phyloP scores from a whole-genome alignment of 2,113 vertebrate genomes.

The Petaurus breviceps region DNA sequence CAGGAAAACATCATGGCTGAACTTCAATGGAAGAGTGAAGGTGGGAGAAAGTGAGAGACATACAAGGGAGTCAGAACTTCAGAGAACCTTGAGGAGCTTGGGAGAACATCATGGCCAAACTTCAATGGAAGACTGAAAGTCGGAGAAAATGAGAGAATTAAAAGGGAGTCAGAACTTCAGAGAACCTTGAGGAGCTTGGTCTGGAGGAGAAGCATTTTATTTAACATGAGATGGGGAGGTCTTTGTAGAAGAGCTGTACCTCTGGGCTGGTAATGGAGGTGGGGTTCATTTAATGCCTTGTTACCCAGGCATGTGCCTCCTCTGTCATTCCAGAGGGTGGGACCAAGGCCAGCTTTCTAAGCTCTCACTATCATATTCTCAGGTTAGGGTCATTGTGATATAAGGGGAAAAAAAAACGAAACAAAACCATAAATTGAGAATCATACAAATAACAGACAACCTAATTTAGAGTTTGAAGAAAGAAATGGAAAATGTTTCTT shows the following conservation, averaged over 20 bases:
- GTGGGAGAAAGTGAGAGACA: no score
- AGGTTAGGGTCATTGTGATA: neutral
- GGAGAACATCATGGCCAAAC: no score
- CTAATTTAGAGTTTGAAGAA: neutral
- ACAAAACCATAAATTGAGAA: neutral
- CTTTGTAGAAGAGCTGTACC: neutral
- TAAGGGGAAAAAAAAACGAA: neutral
- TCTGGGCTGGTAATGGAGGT: neutral
- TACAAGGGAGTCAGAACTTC: no score
- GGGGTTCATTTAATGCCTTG: neutral
- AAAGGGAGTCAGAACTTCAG: no score
- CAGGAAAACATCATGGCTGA: neutral
- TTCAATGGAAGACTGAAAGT: no score
- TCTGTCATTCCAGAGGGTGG: neutral
- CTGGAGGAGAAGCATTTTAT: no score
- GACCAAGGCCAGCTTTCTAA: neutral
- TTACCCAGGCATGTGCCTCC: neutral
- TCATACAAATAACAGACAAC: neutral
- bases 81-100: no score
- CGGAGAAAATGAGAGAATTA: no score
- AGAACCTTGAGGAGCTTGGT: no score
- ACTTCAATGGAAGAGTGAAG: no score
- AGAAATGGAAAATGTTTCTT: neutral
- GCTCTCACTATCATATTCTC: neutral
- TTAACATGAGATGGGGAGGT: neutral